A percentile compares a stretch with the other conserved stretches of the same genome.
These are phyloP conservation scores for Carpatolechia fugitivella DNA, from an alignment of 2,888 invertebrate species.

Conservation along the genomic window DNA sequence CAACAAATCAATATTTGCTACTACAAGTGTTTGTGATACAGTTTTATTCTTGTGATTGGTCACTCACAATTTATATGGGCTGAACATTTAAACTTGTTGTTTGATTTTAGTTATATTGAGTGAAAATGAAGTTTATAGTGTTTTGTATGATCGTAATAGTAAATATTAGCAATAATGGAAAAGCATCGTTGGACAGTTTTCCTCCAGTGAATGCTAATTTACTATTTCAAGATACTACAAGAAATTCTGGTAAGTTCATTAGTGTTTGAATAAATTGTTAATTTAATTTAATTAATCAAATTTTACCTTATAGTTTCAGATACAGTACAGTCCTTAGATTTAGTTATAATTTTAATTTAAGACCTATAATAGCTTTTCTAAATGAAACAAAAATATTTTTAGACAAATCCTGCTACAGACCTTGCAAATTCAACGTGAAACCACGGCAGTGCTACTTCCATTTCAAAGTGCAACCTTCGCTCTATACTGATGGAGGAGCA, in stretches of 20 bases:
- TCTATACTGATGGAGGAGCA: conserved; percentile 49
- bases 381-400: conserved; percentile 32
- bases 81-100: too few species aligned
- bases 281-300: too few species aligned
- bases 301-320: too few species aligned
- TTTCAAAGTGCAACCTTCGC: conserved; percentile 58
- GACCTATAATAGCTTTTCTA: too few species aligned
- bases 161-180: conserved; percentile 63
- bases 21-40: too few species aligned
- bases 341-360: too few species aligned
- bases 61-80: too few species aligned
- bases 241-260: conserved; percentile 51
- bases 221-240: conserved; percentile 57
- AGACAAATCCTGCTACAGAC: conserved; percentile 68
- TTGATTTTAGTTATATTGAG: neutral
- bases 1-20: too few species aligned
- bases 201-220: conserved; percentile 47
- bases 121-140: conserved; percentile 59
- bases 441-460: conserved; percentile 62
- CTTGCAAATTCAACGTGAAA: conserved; percentile 74
- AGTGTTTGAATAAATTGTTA: too few species aligned
- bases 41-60: too few species aligned
- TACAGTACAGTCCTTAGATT: too few species aligned
- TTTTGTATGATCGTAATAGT: conserved; percentile 56
- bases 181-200: conserved; percentile 65